Conservation (phyloP, 92 coral and sea anemone genomes). For the Umimayanthus kanabou region DNA sequence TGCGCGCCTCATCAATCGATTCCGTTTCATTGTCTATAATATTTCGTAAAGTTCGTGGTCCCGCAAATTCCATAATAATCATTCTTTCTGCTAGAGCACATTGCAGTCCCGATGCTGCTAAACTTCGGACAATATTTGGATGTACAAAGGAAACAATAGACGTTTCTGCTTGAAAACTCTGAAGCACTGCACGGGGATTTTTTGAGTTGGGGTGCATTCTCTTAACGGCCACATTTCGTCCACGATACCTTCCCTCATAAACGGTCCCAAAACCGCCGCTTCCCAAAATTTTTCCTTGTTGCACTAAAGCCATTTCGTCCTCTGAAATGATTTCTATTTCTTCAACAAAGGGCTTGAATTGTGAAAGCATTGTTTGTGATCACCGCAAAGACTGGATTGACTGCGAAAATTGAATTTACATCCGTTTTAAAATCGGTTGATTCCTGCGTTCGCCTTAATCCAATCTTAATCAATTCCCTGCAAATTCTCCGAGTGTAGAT, state of each 20-base stretch:
- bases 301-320: constrained; percentile 77
- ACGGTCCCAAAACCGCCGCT: constrained; percentile 98
- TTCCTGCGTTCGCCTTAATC: constrained; percentile 56
- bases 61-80: constrained; percentile 97
- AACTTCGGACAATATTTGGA: constrained; percentile 81
- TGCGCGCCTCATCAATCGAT: constrained; percentile 66
- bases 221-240: constrained; percentile 85
- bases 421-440: constrained; percentile 66
- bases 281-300: constrained; percentile 79
- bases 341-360: constrained; percentile 72
- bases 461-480: constrained; percentile 8
- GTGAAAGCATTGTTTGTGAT: constrained; percentile 69
- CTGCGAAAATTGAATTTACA: constrained; percentile 65
- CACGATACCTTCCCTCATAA: constrained; percentile 81
- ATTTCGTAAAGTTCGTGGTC: constrained; percentile 76
- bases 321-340: constrained; percentile 82
- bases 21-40: constrained; percentile 85
- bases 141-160: constrained; percentile 83
- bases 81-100: constrained; percentile 70
- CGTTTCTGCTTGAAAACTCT: constrained; percentile 96
- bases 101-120: constrained; percentile 77
- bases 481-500: not conserved
- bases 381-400: constrained; percentile 51
- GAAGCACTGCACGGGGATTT: constrained; percentile 89
- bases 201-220: constrained; percentile 86